These are phyloP conservation scores for Julus scandinavius DNA, from an alignment of 2,888 invertebrate genomes.

Conservation along the genomic window DNA sequence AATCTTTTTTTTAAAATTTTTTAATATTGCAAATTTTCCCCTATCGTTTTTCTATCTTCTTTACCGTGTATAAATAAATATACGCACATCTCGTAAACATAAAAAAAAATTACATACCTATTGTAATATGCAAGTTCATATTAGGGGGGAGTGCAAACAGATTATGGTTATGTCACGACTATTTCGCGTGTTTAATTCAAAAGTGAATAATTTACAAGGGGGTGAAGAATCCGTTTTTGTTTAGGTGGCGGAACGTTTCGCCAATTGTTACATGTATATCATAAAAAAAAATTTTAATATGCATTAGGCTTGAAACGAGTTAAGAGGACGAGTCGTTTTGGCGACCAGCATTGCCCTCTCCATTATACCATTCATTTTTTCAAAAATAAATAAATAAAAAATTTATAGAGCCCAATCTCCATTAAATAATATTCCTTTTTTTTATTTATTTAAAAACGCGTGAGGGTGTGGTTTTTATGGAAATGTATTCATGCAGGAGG, in stretches of 20 bases:
- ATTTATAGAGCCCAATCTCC: constrained; percentile 22
- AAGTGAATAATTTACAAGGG: constrained; percentile 3
- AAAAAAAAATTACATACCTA: not conserved
- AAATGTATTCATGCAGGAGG: not conserved
- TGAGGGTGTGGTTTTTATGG: not conserved
- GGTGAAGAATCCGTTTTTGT: constrained; percentile 13
- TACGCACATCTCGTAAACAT: not conserved
- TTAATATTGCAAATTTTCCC: not conserved
- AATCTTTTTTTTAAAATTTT: not conserved
- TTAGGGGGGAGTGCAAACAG: constrained; percentile 11
- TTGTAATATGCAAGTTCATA: not conserved
- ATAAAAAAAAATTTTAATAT: not conserved
- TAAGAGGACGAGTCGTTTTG: not conserved
- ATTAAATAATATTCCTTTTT: not conserved
- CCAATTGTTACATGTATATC: not conserved
- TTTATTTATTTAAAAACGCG: not conserved
- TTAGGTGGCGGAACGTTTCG: not conserved
- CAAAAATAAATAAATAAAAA: too few relatives aligned
- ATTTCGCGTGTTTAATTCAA: constrained; percentile 33
- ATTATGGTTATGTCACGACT: constrained; percentile 10
- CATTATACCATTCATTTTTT: not conserved
- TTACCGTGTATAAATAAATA: not conserved
- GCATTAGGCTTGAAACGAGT: constrained; percentile 6
- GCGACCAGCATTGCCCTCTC: not conserved
- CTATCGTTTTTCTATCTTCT: not conserved